phyloP scores from a whole-genome alignment of 2,888 invertebrate species.

The Noctua pronuba region DNA sequence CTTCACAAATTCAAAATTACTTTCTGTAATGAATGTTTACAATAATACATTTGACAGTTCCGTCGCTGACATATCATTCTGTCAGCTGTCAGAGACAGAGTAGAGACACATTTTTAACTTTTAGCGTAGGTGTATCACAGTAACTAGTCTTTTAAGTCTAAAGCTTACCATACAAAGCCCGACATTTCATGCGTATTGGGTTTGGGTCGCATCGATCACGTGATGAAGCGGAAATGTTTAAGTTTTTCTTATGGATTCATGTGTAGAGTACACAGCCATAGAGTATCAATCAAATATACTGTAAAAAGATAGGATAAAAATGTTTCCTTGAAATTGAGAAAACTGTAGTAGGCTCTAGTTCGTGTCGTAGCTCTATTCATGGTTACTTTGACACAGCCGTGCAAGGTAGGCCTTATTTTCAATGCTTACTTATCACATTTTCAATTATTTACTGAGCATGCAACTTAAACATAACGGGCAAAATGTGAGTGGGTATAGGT shows the following conservation, averaged over 20 bases:
- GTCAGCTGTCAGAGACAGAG: neutral
- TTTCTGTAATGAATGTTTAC: neutral
- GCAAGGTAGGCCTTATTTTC: neutral
- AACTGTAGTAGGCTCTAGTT: neutral
- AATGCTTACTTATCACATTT: neutral
- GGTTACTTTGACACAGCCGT: neutral
- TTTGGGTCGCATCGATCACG: neutral
- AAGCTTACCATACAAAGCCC: neutral
- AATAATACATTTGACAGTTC: neutral
- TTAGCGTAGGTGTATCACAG: neutral
- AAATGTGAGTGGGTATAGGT: neutral
- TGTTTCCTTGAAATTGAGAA: neutral
- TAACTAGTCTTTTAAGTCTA: conserved; percentile 11
- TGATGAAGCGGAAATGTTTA: neutral
- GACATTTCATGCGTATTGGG: neutral
- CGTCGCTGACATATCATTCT: neutral
- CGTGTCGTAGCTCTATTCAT: neutral
- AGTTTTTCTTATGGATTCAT: neutral
- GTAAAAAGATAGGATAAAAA: neutral
- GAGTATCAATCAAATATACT: neutral
- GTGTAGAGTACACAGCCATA: neutral
- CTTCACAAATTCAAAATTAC: neutral
- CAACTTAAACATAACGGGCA: neutral
- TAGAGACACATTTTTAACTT: neutral
- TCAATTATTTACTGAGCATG: neutral